Evolutionary conservation across 64 coral and sea anemone genomes (phyloP), one percentile per base, ranked within the genome.

Genomic region (Hydrozoanthus tunicans): DNA sequence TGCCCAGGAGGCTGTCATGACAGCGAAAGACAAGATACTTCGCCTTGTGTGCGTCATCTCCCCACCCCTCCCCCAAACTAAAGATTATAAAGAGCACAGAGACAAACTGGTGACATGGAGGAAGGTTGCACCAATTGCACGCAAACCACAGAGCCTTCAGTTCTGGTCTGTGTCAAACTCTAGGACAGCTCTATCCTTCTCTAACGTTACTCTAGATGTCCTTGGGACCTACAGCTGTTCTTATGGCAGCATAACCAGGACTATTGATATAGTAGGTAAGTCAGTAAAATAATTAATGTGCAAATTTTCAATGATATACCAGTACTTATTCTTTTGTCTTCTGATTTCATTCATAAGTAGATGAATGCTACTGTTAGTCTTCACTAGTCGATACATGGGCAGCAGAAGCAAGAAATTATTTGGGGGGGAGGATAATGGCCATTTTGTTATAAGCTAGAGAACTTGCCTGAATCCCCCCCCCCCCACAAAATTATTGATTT

Each of bases 21-120:
- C 84, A 88, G 69, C 25, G 6, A 88, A 73, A 25, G 84, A 88
- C 84, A 88, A 88, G 69, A 74, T 57, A 14, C 74, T 88, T 51
- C 90, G 90, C 3, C 69, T 92, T 4, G 79, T 92, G 58, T 92
- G 90, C 62, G 81, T 76, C 13, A 76, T 92, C n/a, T 81, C 69
- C 79, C 90, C 90, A 63, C 79, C 90, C 14, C 72, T 92, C 58
- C 90, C 90, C 53, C 54, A 62, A 62, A 83, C 80, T 63, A 32
- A 75, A 25, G 80, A 62, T 27, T 83, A 84, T 74, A 56, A 74
- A 51, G 58, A 73, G 20, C 71, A 83, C 27, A 82, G 90, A 61
- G 58, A 92, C 60, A 15, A 82, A 53, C 58, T 84, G 51, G 80
- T 92, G 56, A 77, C 8, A 9, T 92, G 79, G 79, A 13, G 60